Percentiles rank a stretch among this genome's conserved stretches.
phyloP scores from a whole-genome alignment of 2,797 vertebrate species.

The Gymnopithys bicolor region DNA sequence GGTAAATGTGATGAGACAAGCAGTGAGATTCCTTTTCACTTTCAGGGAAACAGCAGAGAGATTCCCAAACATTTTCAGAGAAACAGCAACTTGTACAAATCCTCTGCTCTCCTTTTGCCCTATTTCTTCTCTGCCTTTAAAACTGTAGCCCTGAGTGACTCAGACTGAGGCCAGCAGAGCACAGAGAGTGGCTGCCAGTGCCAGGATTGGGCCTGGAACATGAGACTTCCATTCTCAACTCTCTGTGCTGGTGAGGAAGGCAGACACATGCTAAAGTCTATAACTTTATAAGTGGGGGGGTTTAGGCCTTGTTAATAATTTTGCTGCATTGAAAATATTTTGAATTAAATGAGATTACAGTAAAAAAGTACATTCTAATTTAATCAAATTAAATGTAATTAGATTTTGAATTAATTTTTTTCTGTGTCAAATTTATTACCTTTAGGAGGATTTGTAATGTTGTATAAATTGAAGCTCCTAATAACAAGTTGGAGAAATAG shows the following conservation, averaged over 20 bases:
- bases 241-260: background rate
- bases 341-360: constrained; percentile 38
- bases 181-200: background rate
- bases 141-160: background rate
- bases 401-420: constrained; percentile 61
- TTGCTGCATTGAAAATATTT: constrained; percentile 12
- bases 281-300: background rate
- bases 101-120: background rate
- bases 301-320: background rate
- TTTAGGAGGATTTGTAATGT: constrained; percentile 30
- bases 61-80: background rate
- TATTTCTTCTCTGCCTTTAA: background rate
- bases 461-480: constrained; percentile 15
- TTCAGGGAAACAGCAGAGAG: background rate
- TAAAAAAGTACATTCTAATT: constrained; percentile 34
- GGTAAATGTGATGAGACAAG: background rate
- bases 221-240: background rate
- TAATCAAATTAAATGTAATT: constrained; percentile 59
- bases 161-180: background rate
- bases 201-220: constrained; percentile 2
- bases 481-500: constrained; percentile 24
- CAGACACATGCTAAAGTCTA: background rate
- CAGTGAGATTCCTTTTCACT: background rate
- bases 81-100: background rate
- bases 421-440: constrained; percentile 43